Evolutionary conservation across 1,140 invertebrate genomes (phyloP).

Genomic region (Tetramorium alpestre): DNA sequence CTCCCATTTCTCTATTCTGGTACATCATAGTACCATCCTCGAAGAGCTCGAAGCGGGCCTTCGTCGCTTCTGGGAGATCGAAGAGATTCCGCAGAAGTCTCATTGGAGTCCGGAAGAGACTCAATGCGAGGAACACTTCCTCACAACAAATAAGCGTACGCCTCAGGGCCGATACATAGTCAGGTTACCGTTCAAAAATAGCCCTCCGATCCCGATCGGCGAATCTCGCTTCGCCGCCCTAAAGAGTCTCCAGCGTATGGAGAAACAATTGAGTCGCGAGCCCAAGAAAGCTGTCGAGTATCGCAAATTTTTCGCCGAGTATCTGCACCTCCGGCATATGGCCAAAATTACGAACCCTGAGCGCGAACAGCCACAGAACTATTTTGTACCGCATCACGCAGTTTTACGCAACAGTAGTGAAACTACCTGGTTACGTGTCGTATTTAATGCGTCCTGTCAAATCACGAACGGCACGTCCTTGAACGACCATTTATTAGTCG

Average conservation of each 20-base stretch:
- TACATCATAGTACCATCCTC: neutral
- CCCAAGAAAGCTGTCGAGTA: neutral
- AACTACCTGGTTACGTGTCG: neutral
- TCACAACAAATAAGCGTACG: neutral
- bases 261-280: accelerated
- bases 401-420: neutral
- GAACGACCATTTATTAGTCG: neutral
- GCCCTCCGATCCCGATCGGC: neutral
- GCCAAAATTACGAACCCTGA: neutral
- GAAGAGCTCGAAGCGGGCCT: neutral
- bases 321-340: neutral
- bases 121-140: neutral
- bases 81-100: neutral
- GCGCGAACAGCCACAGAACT: too few species aligned
- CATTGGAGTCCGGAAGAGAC: neutral
- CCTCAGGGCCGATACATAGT: neutral
- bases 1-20: accelerated
- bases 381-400: neutral
- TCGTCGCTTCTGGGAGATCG: neutral
- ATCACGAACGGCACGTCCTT: neutral
- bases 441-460: neutral
- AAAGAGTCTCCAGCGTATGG: too few species aligned
- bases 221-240: neutral
- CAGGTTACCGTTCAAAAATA: neutral
- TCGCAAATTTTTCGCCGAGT: neutral